phyloP scores from a whole-genome alignment of 2,797 vertebrate genomes.

The Ceyx erithaca region DNA sequence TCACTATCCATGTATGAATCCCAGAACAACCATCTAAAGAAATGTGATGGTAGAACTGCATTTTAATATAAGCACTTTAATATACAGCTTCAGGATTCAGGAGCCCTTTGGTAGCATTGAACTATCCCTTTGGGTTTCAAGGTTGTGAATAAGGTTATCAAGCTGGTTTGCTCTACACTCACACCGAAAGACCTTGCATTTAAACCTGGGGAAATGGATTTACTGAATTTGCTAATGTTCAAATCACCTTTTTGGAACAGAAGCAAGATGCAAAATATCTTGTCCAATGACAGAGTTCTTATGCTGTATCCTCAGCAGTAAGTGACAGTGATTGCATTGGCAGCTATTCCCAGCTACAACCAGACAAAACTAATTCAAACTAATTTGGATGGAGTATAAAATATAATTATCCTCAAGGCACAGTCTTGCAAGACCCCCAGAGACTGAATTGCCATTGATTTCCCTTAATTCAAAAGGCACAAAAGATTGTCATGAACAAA shows the following conservation, averaged over 20 bases:
- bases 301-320: slow-evolving; percentile 21
- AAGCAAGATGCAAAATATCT: slow-evolving; percentile 31
- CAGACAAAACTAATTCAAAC: slow-evolving; percentile 39
- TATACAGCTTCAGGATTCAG: background rate
- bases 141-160: slow-evolving; percentile 29
- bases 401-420: slow-evolving; percentile 25
- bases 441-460: slow-evolving; percentile 61
- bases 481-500: slow-evolving; percentile 54
- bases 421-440: background rate
- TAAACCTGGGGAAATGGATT: slow-evolving; percentile 3
- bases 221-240: slow-evolving; percentile 2
- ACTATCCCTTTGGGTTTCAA: slow-evolving; percentile 7
- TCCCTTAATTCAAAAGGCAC: slow-evolving; percentile 55
- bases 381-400: slow-evolving; percentile 46
- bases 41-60: background rate
- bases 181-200: background rate
- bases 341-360: background rate
- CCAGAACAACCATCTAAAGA: slow-evolving; percentile 11
- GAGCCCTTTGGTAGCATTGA: background rate
- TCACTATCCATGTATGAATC: background rate
- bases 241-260: background rate
- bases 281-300: slow-evolving; percentile 37
- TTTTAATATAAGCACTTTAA: slow-evolving; percentile 10
- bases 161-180: background rate
- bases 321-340: slow-evolving; percentile 24